These are phyloP conservation scores for Chlorodrepanis virens DNA, from an alignment of 2,113 vertebrate genomes.

Conservation along the genomic window DNA sequence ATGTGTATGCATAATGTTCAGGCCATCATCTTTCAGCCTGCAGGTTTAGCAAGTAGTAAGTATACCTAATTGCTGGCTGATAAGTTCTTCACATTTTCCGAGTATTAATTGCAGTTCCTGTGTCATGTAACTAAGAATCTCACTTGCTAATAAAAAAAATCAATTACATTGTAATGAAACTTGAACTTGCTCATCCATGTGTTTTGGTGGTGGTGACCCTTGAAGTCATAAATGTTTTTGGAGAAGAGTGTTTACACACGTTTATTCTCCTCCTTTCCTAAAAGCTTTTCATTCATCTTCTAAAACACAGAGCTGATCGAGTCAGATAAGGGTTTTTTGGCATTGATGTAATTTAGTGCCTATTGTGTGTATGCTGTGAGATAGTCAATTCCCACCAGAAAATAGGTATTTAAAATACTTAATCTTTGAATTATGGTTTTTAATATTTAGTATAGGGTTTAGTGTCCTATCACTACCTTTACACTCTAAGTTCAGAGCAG, in stretches of 20 bases:
- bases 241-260: neutral
- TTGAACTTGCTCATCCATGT: neutral
- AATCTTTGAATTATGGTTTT: neutral
- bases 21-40: neutral
- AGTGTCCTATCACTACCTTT: neutral
- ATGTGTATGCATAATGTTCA: neutral
- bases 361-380: neutral
- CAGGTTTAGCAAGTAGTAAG: neutral
- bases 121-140: neutral
- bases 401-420: neutral
- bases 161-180: neutral
- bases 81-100: neutral
- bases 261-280: neutral
- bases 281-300: neutral
- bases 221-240: neutral
- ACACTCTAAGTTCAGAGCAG: neutral
- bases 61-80: neutral
- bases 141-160: neutral
- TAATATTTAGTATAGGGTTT: neutral
- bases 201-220: neutral
- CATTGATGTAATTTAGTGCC: neutral
- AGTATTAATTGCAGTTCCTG: constrained; percentile 11
- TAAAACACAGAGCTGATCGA: neutral
- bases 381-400: neutral
- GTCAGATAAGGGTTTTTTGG: neutral